phyloP scores from a whole-genome alignment of 2,797 vertebrate genomes.

The Delichon dasypus region DNA sequence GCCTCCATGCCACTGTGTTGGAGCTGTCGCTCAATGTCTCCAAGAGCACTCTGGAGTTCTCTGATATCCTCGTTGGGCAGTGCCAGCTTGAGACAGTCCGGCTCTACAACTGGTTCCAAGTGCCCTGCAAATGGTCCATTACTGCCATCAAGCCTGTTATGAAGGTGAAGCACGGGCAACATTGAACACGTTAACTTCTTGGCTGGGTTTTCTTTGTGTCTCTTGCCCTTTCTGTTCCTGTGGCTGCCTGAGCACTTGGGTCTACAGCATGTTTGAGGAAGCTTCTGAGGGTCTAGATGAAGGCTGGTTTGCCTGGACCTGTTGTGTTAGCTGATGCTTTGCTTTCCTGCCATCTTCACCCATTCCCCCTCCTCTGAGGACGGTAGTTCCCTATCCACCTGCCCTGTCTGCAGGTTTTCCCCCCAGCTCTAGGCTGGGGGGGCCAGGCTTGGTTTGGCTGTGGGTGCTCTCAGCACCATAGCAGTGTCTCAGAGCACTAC shows the following conservation, averaged over 20 bases:
- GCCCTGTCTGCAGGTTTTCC: background rate
- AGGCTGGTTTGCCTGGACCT: background rate
- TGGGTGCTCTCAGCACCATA: background rate
- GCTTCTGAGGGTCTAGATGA: background rate
- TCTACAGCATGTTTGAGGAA: background rate
- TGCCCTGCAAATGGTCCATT: no score
- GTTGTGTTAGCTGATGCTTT: background rate
- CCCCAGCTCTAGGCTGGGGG: background rate
- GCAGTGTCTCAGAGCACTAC: background rate
- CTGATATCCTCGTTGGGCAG: no score
- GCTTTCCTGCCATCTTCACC: background rate
- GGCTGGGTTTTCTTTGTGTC: background rate
- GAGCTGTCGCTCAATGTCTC: no score
- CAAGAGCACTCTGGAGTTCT: no score
- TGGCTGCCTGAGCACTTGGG: background rate
- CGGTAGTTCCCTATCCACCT: background rate
- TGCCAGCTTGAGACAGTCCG: no score
- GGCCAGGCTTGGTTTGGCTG: background rate
- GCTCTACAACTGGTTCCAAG: no score
- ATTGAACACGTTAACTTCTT: background rate
- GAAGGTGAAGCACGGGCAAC: no score
- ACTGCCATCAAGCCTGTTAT: no score
- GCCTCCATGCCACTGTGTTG: no score
- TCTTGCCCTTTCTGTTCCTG: background rate
- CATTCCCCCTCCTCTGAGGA: background rate